Evolutionary conservation across 35 echinoderm and acorn worm species (phyloP).

Genomic region (Holothuria glaberrima): DNA sequence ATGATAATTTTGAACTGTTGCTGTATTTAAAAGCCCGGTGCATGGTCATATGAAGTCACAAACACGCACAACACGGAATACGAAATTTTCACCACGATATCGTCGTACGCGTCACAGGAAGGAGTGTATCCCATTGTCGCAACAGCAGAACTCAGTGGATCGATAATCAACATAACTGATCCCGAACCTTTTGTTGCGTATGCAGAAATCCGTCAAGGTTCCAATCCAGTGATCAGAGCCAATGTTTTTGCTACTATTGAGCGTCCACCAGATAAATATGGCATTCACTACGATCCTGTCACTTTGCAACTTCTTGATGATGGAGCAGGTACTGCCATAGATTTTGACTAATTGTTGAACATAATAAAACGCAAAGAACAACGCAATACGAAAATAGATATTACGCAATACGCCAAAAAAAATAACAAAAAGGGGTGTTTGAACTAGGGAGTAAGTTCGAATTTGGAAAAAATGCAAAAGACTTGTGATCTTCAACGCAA

Average conservation of each 20-base stretch:
- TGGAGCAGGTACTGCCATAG: slow-evolving; percentile 5
- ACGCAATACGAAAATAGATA: no score
- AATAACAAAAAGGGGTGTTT: no score
- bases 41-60: background rate
- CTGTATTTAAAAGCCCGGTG: background rate
- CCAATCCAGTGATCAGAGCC: background rate
- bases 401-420: no score
- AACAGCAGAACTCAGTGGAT: slow-evolving; percentile 62
- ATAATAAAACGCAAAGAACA: no score
- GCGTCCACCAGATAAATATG: background rate
- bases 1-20: no score
- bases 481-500: no score
- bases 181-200: slow-evolving; percentile 32
- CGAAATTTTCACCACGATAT: background rate
- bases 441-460: no score
- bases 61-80: background rate
- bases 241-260: slow-evolving; percentile 5
- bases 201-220: slow-evolving; percentile 19
- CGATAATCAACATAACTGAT: slow-evolving; percentile 32
- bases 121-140: slow-evolving; percentile 51
- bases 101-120: background rate
- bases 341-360: no score
- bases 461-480: no score
- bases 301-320: background rate
- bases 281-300: background rate